phyloP scores from a whole-genome alignment of 2,113 vertebrate species.

The Peromyscus polionotus region DNA sequence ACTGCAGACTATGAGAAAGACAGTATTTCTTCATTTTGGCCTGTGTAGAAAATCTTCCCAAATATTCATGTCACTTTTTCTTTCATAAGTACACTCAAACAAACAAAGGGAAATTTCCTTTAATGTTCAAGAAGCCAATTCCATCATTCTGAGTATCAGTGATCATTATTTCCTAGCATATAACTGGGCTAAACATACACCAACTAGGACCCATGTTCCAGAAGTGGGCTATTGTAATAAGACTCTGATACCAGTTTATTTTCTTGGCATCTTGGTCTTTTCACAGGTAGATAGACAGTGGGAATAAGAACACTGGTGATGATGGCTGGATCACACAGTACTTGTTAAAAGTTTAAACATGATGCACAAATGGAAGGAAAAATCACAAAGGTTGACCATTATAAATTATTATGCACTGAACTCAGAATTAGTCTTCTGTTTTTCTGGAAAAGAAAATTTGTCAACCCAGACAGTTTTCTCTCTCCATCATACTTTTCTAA shows the following conservation, averaged over 20 bases:
- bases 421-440: conserved; percentile 49
- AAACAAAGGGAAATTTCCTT: conserved; percentile 56
- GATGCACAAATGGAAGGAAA: conserved; percentile 36
- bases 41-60: conserved; percentile 57
- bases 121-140: conserved; percentile 41
- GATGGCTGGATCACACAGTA: neutral
- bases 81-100: conserved; percentile 44
- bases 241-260: conserved; percentile 55
- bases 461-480: conserved; percentile 8
- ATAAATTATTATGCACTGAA: conserved; percentile 39
- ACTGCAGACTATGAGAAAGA: conserved; percentile 40
- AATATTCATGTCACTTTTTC: conserved; percentile 47
- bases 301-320: conserved; percentile 39
- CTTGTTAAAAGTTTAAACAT: conserved; percentile 64
- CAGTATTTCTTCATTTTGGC: conserved; percentile 52
- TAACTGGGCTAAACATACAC: conserved; percentile 29
- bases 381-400: conserved; percentile 13
- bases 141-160: conserved; percentile 57
- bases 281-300: conserved; percentile 35
- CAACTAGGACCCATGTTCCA: conserved; percentile 15
- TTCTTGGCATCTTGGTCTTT: conserved; percentile 64
- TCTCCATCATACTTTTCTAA: conserved; percentile 40
- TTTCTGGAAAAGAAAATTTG: conserved; percentile 18
- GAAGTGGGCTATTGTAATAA: conserved; percentile 55
- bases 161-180: conserved; percentile 52